Conservation (phyloP, 2,888 invertebrate species). For the Apodemia duryi region DNA sequence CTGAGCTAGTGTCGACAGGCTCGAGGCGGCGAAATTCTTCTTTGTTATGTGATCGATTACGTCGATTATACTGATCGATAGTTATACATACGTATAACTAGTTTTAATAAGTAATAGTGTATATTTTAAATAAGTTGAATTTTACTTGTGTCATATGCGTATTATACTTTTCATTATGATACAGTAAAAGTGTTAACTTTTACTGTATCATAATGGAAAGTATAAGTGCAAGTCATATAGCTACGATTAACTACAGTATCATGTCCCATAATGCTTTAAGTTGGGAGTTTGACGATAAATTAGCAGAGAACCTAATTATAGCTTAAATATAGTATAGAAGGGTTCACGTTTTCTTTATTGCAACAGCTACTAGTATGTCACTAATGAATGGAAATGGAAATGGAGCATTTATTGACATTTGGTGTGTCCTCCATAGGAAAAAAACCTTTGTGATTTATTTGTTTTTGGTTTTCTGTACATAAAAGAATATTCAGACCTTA, state of each 20-base stretch:
- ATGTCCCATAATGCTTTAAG: constrained; percentile 2
- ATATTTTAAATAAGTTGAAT: too few species aligned
- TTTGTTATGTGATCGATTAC: too few species aligned
- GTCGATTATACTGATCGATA: too few species aligned
- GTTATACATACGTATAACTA: too few species aligned
- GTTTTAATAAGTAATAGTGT: too few species aligned
- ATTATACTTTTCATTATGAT: too few species aligned
- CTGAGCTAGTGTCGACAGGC: too few species aligned
- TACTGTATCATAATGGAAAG: neutral
- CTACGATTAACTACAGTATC: constrained; percentile 2
- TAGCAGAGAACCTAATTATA: neutral
- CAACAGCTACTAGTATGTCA: neutral
- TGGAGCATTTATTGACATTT: neutral
- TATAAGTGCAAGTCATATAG: neutral
- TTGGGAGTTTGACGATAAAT: neutral
- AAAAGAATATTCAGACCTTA: too few species aligned
- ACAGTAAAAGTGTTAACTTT: neutral
- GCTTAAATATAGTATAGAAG: neutral
- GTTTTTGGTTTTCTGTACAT: neutral
- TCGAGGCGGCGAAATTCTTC: too few species aligned
- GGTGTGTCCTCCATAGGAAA: neutral
- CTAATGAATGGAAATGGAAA: neutral
- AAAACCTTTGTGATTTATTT: neutral
- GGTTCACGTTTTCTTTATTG: neutral
- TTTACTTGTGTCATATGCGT: too few species aligned